These are phyloP conservation scores for Corythoichthys intestinalis DNA, from an alignment of 2,113 vertebrate genomes.

Conservation along the genomic window DNA sequence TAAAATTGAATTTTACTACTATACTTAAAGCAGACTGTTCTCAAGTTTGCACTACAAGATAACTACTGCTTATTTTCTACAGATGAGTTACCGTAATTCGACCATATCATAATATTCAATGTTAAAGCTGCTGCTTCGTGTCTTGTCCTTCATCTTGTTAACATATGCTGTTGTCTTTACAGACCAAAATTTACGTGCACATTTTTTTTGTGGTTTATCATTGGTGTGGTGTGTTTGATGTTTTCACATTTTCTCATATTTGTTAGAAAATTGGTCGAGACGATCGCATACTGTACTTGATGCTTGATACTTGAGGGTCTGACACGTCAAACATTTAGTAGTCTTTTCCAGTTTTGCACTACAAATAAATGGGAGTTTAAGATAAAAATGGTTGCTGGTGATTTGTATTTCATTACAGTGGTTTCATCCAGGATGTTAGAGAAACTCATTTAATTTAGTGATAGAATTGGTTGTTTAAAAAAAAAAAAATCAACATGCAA, in stretches of 20 bases:
- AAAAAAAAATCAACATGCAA: too few species aligned
- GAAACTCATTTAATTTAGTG: too few species aligned
- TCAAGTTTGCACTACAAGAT: conserved; percentile 1
- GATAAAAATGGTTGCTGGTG: conserved; percentile 12
- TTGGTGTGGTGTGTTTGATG: conserved; percentile 31
- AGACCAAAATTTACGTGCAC: conserved; percentile 29
- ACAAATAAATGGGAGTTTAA: conserved; percentile 65
- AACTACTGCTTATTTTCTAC: neutral
- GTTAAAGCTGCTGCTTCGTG: conserved; percentile 23
- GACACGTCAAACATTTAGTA: conserved; percentile 36
- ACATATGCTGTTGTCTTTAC: conserved; percentile 30
- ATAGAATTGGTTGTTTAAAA: too few species aligned
- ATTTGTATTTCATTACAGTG: neutral
- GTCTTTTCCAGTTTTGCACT: conserved; percentile 53
- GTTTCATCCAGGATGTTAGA: too few species aligned
- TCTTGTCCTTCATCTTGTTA: conserved; percentile 20
- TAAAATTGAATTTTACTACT: conserved; percentile 10
- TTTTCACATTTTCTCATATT: conserved; percentile 19
- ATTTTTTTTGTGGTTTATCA: conserved; percentile 12
- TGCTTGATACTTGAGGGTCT: conserved; percentile 27
- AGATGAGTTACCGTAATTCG: neutral
- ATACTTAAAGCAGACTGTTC: neutral
- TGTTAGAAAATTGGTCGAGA: conserved; percentile 28
- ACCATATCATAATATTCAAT: conserved; percentile 2
- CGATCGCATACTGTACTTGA: conserved; percentile 24